Conservation (phyloP, 2,888 invertebrate genomes). For the Callinectes sapidus region DNA sequence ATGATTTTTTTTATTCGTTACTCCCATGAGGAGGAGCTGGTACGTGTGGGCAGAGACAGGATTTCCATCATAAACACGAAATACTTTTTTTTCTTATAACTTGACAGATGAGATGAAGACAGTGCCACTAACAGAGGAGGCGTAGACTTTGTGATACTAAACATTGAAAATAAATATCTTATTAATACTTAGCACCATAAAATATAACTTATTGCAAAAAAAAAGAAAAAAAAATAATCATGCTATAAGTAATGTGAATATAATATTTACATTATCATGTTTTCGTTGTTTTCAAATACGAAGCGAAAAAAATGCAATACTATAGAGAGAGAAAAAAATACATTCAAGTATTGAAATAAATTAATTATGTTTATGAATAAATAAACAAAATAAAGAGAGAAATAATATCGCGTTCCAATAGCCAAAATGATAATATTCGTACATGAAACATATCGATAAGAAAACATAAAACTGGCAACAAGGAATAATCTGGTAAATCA, state of each 20-base stretch:
- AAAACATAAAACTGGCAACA: not conserved
- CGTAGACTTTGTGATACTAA: not conserved
- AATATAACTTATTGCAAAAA: too few species aligned
- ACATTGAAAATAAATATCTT: not conserved
- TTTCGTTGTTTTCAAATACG: too few species aligned
- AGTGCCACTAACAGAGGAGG: too few species aligned
- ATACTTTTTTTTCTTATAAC: not conserved
- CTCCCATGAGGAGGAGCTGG: not conserved
- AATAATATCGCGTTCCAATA: not conserved
- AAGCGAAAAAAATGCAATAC: too few species aligned
- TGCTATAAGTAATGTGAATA: too few species aligned
- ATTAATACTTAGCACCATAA: too few species aligned
- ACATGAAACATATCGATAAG: not conserved
- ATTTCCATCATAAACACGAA: not conserved
- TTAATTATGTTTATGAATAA: not conserved
- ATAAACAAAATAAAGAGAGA: not conserved
- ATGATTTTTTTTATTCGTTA: not conserved
- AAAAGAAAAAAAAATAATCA: too few species aligned
- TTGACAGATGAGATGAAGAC: too few species aligned
- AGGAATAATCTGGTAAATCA: not conserved
- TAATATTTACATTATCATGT: not conserved
- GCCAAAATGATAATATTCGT: too few species aligned
- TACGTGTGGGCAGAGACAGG: not conserved
- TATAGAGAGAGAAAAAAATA: too few species aligned
- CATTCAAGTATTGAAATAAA: not conserved